A percentile compares a stretch with the other conserved stretches of the same genome.
phyloP scores from a whole-genome alignment of 2,888 invertebrate genomes.

The Pristionchus mayeri region DNA sequence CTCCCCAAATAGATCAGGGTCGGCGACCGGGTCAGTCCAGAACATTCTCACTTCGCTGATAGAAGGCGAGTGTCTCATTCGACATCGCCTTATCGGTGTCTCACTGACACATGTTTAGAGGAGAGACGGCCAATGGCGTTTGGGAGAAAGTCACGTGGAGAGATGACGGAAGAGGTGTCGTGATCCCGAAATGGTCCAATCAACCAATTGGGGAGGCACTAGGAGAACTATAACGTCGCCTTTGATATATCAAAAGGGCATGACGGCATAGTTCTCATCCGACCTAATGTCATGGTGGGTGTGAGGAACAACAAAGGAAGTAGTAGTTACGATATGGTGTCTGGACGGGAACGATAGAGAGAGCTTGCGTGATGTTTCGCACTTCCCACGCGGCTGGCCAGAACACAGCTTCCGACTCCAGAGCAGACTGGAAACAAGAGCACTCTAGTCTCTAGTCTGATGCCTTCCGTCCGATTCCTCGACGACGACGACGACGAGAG shows the following conservation, averaged over 20 bases:
- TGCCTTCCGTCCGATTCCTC: background rate
- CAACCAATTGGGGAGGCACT: too few relatives aligned
- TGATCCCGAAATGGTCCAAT: too few relatives aligned
- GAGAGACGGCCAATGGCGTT: background rate
- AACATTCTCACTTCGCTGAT: constrained; percentile 7
- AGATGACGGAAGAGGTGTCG: background rate
- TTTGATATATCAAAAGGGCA: too few relatives aligned
- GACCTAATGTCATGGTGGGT: background rate
- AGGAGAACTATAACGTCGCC: too few relatives aligned
- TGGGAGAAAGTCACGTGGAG: background rate
- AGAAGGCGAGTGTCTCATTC: background rate
- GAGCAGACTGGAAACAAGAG: background rate
- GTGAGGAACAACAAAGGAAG: too few relatives aligned
- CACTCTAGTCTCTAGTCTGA: constrained; percentile 11
- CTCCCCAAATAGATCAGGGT: background rate
- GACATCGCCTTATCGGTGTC: background rate
- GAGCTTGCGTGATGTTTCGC: too few relatives aligned
- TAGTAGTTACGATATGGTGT: too few relatives aligned
- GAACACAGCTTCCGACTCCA: too few relatives aligned
- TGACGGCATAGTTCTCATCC: background rate
- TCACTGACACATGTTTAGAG: constrained; percentile 11
- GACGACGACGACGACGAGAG: too few relatives aligned
- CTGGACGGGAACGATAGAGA: too few relatives aligned
- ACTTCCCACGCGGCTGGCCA: too few relatives aligned
- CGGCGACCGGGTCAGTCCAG: constrained; percentile 5